Conservation (phyloP, 2,888 invertebrate genomes). For the Neoitamus cyanurus region DNA sequence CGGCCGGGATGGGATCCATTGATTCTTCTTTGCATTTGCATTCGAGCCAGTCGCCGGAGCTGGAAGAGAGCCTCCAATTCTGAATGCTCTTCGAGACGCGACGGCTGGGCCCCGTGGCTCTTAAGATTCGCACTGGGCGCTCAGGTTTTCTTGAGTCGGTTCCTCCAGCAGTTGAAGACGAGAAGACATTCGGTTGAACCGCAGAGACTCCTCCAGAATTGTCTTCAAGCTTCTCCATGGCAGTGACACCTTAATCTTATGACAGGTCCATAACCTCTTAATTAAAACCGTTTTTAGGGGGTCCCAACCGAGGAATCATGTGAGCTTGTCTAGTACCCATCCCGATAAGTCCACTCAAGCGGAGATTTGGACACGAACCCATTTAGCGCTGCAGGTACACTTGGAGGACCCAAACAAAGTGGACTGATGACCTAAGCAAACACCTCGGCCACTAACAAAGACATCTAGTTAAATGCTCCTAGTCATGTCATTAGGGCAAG, state of each 20-base stretch:
- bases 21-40: slow-evolving; percentile 29
- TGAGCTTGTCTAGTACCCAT: background rate
- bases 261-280: slow-evolving; percentile 30
- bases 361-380: background rate
- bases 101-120: too few relatives aligned
- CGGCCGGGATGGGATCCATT: background rate
- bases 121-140: background rate
- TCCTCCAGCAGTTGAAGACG: background rate
- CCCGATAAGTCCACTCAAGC: background rate
- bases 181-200: background rate
- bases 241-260: slow-evolving; percentile 11
- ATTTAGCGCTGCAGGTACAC: slow-evolving; percentile 13
- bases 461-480: slow-evolving; percentile 39
- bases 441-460: slow-evolving; percentile 11
- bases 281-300: slow-evolving; percentile 8
- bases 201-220: background rate
- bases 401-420: background rate
- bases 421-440: slow-evolving; percentile 16
- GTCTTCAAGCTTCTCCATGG: background rate
- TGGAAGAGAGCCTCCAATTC: background rate
- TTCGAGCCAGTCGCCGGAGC: background rate
- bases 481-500: slow-evolving; percentile 35
- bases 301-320: background rate
- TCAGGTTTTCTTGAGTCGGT: background rate
- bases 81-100: background rate